Percentiles rank a stretch among this genome's conserved stretches.
These are phyloP conservation scores for Trypoxylus dichotomus DNA, from an alignment of 1,140 invertebrate species.

Conservation along the genomic window DNA sequence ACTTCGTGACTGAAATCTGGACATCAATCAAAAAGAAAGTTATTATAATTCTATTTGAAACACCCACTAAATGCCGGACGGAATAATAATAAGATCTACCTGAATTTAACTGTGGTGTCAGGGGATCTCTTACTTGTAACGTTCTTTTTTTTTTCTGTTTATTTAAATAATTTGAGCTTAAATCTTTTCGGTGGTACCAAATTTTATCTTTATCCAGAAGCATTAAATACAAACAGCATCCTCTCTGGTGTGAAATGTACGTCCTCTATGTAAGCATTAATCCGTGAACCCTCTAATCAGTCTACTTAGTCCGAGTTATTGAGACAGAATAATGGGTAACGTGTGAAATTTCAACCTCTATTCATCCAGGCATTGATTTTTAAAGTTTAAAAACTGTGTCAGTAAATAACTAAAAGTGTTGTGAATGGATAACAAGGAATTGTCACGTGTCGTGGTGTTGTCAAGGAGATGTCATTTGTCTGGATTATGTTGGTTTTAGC, in stretches of 20 bases:
- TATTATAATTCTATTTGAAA: conserved; percentile 1
- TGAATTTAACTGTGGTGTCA: neutral
- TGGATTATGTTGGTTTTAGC: neutral
- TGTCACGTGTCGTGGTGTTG: neutral
- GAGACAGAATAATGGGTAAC: neutral
- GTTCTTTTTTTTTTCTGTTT: neutral
- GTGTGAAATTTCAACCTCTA: neutral
- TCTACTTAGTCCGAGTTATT: neutral
- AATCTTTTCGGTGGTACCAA: neutral
- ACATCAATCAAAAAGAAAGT: neutral
- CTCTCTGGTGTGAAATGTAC: neutral
- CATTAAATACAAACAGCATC: neutral
- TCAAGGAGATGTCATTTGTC: no score
- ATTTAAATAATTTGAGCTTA: neutral
- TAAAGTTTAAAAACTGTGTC: neutral
- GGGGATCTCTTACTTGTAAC: neutral
- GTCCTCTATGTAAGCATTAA: neutral
- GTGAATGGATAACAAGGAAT: neutral
- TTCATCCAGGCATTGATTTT: neutral
- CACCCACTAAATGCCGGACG: neutral
- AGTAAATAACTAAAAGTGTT: neutral
- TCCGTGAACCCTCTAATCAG: neutral
- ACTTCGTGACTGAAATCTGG: neutral
- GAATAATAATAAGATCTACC: neutral
- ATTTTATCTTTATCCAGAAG: neutral